Evolutionary conservation across 2,888 invertebrate genomes (phyloP).

Genomic region (Drosophila pseudotakahashii): DNA sequence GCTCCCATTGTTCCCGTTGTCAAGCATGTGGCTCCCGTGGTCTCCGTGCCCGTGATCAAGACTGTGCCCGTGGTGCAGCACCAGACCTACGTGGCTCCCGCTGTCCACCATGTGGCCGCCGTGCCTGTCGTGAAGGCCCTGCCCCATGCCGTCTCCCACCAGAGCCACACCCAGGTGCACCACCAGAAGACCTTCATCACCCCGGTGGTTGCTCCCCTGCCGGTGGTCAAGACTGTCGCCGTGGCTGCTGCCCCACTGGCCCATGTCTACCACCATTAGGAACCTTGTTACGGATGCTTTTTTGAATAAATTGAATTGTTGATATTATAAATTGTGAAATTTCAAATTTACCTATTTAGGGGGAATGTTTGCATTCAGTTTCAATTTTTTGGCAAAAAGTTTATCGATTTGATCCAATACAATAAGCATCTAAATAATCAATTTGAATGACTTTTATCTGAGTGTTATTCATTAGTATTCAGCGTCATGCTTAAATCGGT

Average conservation of each 20-base stretch:
- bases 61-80: constrained; percentile 56
- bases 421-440: constrained; percentile 38
- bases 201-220: constrained; percentile 48
- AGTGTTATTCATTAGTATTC: constrained; percentile 17
- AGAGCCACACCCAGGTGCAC: constrained; percentile 74
- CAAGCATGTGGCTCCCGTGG: constrained; percentile 35
- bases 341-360: not conserved
- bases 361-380: not conserved
- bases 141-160: constrained; percentile 63
- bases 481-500: constrained; percentile 5
- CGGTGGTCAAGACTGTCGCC: constrained; percentile 62
- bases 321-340: constrained; percentile 27
- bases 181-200: constrained; percentile 69
- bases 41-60: constrained; percentile 61
- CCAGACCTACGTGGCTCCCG: constrained; percentile 47
- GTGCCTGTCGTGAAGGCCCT: constrained; percentile 40
- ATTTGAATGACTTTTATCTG: constrained; percentile 33
- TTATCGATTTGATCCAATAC: constrained; percentile 20
- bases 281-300: constrained; percentile 45
- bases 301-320: constrained; percentile 62
- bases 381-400: not conserved
- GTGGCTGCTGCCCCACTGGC: constrained; percentile 65
- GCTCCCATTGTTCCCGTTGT: constrained; percentile 43
- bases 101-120: constrained; percentile 52
- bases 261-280: constrained; percentile 68